These are phyloP conservation scores for Circus cinereus DNA, from an alignment of 2,797 vertebrate genomes.

Conservation along the genomic window DNA sequence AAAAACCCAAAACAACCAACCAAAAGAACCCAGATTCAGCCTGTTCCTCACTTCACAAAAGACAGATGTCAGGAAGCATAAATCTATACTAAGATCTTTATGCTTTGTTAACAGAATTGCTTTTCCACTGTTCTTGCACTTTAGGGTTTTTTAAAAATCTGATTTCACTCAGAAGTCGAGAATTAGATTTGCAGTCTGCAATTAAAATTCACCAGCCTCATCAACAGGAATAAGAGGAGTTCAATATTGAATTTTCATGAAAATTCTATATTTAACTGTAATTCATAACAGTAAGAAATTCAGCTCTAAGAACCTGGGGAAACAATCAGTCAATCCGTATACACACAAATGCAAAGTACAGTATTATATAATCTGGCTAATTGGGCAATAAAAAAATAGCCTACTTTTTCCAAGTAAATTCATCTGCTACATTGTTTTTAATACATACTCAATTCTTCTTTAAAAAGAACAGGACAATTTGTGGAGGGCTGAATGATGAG, in stretches of 20 bases:
- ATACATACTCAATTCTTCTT: neutral
- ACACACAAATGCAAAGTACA: neutral
- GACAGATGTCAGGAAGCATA: neutral
- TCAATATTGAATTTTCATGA: neutral
- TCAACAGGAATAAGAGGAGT: neutral
- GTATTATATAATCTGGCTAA: neutral
- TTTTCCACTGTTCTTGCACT: neutral
- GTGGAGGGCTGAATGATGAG: neutral
- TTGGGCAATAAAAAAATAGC: neutral
- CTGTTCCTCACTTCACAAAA: neutral
- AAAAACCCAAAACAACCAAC: neutral
- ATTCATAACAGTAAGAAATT: neutral
- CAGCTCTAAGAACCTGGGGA: neutral
- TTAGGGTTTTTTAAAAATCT: neutral
- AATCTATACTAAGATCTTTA: neutral
- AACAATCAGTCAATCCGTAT: neutral
- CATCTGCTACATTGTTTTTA: neutral
- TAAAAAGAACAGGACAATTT: neutral
- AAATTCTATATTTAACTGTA: neutral
- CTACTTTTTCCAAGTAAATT: neutral
- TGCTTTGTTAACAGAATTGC: neutral
- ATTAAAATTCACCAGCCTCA: neutral
- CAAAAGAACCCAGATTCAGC: neutral
- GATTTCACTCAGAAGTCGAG: neutral
- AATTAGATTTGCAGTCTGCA: neutral